These are phyloP conservation scores for Phaethornis superciliosus DNA, from an alignment of 2,113 vertebrate genomes.

Conservation along the genomic window DNA sequence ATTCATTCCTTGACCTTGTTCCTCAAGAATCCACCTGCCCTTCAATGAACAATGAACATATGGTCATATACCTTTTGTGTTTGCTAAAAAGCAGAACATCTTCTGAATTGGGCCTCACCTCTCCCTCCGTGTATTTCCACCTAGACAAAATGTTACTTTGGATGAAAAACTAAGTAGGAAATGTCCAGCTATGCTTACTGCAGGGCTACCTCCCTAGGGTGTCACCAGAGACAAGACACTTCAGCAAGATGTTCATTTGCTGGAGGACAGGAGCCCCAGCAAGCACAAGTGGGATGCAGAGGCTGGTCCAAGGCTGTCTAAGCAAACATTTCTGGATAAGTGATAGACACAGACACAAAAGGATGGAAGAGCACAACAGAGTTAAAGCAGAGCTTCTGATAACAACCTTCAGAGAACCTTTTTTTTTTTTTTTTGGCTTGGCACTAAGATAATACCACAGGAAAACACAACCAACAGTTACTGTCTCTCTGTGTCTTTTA, in stretches of 20 bases:
- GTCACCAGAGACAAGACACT: background rate
- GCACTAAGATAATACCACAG: background rate
- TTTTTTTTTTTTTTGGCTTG: background rate
- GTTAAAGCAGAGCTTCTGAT: background rate
- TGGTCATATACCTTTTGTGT: background rate
- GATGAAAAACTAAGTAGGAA: background rate
- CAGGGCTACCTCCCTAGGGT: background rate
- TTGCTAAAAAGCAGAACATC: background rate
- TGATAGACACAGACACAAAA: background rate
- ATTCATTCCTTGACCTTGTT: background rate
- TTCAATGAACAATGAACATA: background rate
- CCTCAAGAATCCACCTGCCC: background rate
- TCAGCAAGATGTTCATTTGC: background rate
- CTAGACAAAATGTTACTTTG: background rate
- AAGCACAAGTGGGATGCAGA: background rate
- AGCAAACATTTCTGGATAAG: background rate
- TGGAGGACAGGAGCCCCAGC: background rate
- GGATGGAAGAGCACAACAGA: background rate
- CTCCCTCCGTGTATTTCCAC: background rate
- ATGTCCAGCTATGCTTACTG: background rate
- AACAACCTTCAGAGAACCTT: background rate
- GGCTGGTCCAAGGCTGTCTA: background rate
- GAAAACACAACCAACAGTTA: conserved; percentile 30
- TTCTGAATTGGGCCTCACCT: background rate
- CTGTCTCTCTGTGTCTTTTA: conserved; percentile 12